These are phyloP conservation scores for Lethrus apterus DNA, from an alignment of 1,140 invertebrate genomes.

Conservation along the genomic window DNA sequence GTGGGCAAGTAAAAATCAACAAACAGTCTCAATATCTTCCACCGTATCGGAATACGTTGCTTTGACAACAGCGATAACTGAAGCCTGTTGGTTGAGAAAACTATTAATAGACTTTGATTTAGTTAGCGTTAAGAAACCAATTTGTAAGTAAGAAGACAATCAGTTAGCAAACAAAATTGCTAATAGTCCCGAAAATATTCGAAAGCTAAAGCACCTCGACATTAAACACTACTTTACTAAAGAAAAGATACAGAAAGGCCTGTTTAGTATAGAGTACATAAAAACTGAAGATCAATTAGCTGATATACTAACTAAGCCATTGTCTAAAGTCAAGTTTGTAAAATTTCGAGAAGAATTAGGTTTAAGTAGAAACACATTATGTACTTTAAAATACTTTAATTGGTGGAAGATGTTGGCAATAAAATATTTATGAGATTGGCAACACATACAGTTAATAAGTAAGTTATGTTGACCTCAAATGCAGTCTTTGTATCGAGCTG, in stretches of 20 bases:
- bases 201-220: constrained; percentile 27
- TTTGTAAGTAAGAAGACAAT: constrained; percentile 17
- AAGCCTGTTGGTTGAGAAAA: constrained; percentile 37
- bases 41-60: constrained; percentile 44
- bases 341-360: no score
- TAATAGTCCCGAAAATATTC: constrained; percentile 16
- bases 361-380: no score
- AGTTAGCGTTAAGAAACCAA: constrained; percentile 1
- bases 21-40: constrained; percentile 37
- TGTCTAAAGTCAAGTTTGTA: no score
- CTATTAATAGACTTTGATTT: constrained; percentile 28
- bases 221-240: constrained; percentile 25
- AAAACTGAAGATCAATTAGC: no score
- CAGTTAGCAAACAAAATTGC: constrained; percentile 15
- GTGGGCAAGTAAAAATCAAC: constrained; percentile 41
- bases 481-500: no score
- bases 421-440: no score
- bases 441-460: no score
- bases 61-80: constrained; percentile 34
- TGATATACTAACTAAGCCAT: no score
- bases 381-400: no score
- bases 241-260: constrained; percentile 22
- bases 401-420: no score
- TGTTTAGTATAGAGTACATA: no score
- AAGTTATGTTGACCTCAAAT: no score